Percentiles rank a stretch among this genome's conserved stretches.
phyloP scores from a whole-genome alignment of 2,797 vertebrate species.

The Balearica regulorum region DNA sequence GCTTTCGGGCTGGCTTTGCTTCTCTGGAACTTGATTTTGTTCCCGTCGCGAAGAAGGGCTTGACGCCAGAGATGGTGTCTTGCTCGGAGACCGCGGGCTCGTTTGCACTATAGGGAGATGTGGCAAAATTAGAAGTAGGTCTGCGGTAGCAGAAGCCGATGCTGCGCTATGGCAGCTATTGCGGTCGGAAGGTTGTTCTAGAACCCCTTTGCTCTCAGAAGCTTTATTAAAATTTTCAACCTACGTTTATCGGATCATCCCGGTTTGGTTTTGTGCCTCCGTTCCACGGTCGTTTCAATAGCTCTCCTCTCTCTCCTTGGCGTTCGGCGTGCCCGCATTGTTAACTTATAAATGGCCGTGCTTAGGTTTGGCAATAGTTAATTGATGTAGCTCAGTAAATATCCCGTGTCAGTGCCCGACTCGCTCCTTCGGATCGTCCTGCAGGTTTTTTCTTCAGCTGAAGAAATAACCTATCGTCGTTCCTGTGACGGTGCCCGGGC shows the following conservation, averaged over 20 bases:
- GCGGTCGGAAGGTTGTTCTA: background rate
- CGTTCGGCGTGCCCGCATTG: accelerated
- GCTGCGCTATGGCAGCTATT: accelerated
- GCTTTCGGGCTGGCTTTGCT: background rate
- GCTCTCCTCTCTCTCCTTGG: background rate
- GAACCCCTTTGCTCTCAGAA: background rate
- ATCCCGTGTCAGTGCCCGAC: accelerated
- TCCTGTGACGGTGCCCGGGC: too few species aligned
- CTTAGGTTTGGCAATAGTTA: background rate
- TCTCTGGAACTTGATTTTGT: background rate
- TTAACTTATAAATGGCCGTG: background rate
- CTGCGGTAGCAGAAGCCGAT: background rate
- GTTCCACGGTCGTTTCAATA: accelerated
- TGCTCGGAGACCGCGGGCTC: accelerated
- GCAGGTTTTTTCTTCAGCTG: background rate
- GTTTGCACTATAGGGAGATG: accelerated
- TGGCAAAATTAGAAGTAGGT: background rate
- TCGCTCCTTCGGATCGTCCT: background rate
- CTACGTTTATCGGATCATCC: background rate
- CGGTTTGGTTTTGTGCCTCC: background rate
- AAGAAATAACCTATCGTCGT: background rate
- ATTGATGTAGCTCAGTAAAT: background rate
- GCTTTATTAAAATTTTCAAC: background rate
- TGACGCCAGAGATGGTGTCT: accelerated
- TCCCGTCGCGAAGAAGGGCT: background rate